Evolutionary conservation across 2,797 vertebrate species (phyloP).

Genomic region (Parambassis ranga): DNA sequence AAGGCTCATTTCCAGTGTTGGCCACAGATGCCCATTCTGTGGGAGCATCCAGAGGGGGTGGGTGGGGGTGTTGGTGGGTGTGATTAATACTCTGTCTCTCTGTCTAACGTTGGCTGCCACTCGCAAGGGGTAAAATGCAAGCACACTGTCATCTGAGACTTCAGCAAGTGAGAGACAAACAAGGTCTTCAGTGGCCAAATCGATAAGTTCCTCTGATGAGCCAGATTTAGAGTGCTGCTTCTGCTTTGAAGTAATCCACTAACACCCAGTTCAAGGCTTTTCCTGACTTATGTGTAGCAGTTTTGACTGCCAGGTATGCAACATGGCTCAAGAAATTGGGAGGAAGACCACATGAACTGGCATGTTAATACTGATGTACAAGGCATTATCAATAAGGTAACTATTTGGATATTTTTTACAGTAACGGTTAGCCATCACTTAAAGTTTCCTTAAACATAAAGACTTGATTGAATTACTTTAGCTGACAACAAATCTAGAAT

Average conservation of each 20-base stretch:
- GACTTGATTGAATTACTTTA: conserved; percentile 24
- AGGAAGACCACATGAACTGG: background rate
- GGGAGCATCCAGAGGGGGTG: conserved; percentile 47
- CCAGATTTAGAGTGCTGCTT: conserved; percentile 50
- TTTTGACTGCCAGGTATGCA: background rate
- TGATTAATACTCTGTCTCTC: conserved; percentile 72
- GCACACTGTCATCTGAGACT: conserved; percentile 64
- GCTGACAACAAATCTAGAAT: conserved; percentile 27
- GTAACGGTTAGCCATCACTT: background rate
- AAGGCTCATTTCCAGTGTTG: conserved; percentile 76
- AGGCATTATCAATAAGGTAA: too few relatives aligned
- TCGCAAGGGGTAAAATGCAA: conserved; percentile 56
- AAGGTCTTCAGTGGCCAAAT: conserved; percentile 62
- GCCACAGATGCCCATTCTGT: conserved; percentile 54
- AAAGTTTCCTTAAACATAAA: too few relatives aligned
- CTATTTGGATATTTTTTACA: too few relatives aligned
- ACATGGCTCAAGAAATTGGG: background rate
- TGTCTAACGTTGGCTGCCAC: conserved; percentile 59
- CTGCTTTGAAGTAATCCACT: conserved; percentile 41
- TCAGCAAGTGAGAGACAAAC: conserved; percentile 63
- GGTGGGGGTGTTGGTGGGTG: background rate
- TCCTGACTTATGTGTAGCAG: conserved; percentile 4
- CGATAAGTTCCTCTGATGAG: conserved; percentile 59
- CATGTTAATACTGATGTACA: background rate
- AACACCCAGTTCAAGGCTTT: conserved; percentile 15